Conservation (phyloP, 2,888 invertebrate species). For the Sinohyriopsis cumingii region DNA sequence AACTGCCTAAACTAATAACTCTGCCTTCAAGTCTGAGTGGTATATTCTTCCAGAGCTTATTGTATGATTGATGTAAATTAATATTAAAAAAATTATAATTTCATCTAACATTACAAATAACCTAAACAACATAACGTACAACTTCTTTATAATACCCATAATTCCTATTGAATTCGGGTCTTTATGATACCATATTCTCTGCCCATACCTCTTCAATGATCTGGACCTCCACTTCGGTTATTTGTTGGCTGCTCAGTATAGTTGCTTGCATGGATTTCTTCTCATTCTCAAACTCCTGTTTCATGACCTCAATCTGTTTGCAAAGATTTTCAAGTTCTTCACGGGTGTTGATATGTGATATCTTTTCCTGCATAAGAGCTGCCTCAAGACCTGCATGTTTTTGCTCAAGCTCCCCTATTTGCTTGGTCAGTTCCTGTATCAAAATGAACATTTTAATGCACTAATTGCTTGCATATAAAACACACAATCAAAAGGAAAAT, state of each 20-base stretch:
- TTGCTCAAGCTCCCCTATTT: slow-evolving; percentile 39
- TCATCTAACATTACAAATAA: no score
- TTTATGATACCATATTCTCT: not conserved
- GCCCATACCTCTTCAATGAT: slow-evolving; percentile 45
- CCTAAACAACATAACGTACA: no score
- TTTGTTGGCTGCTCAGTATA: slow-evolving; percentile 40
- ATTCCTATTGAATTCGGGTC: no score
- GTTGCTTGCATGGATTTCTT: slow-evolving; percentile 45
- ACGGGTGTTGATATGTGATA: slow-evolving; percentile 57
- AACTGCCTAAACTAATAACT: no score
- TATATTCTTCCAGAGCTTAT: no score
- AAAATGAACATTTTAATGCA: not conserved
- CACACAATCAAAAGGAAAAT: no score
- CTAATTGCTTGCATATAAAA: not conserved
- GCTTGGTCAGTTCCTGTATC: slow-evolving; percentile 40
- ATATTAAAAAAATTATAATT: no score
- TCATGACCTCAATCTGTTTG: slow-evolving; percentile 48
- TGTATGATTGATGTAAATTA: no score
- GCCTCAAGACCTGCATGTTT: slow-evolving; percentile 52
- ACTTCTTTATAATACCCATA: no score
- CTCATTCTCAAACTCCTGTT: slow-evolving; percentile 49
- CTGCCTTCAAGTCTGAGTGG: no score
- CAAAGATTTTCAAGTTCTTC: slow-evolving; percentile 62
- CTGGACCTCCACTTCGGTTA: slow-evolving; percentile 49
- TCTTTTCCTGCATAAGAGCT: slow-evolving; percentile 54